phyloP scores from a whole-genome alignment of 1,140 invertebrate species.

The Leptinotarsa texana region DNA sequence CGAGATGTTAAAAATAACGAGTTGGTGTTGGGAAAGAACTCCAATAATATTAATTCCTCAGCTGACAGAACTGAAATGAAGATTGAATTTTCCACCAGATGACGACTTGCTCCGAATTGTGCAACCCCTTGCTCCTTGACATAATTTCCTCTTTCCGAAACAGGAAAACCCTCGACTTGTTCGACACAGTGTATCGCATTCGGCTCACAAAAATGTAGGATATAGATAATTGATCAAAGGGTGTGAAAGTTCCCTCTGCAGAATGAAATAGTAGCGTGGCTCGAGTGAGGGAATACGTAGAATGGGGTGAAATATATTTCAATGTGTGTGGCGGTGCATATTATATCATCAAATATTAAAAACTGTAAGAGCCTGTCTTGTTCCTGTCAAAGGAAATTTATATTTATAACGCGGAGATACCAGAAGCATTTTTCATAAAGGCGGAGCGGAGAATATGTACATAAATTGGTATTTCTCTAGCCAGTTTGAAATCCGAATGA shows the following conservation, averaged over 20 bases:
- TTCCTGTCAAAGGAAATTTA: constrained; percentile 25
- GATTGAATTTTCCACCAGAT: too few species aligned
- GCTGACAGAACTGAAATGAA: too few species aligned
- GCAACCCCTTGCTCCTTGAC: neutral
- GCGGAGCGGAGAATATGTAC: neutral
- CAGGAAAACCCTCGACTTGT: constrained; percentile 4
- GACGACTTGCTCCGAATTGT: neutral
- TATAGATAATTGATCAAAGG: constrained; percentile 19
- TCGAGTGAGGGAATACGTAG: constrained; percentile 7
- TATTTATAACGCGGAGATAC: constrained; percentile 16
- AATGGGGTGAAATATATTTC: constrained; percentile 17
- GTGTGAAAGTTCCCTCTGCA: constrained; percentile 10
- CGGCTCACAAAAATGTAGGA: neutral
- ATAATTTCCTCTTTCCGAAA: neutral
- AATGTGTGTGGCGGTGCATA: constrained; percentile 15
- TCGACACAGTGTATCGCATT: constrained; percentile 8
- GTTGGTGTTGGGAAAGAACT: too few species aligned
- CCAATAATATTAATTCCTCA: too few species aligned
- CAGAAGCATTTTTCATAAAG: neutral
- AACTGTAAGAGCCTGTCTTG: constrained; percentile 25
- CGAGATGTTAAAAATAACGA: too few species aligned
- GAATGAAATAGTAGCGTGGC: constrained; percentile 11
- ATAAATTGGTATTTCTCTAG: neutral
- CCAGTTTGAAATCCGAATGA: too few species aligned
- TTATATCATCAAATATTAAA: constrained; percentile 28